Base-by-base conservation (phyloP, 2,888 invertebrate species). In the Ophion ventricosus region DNA sequence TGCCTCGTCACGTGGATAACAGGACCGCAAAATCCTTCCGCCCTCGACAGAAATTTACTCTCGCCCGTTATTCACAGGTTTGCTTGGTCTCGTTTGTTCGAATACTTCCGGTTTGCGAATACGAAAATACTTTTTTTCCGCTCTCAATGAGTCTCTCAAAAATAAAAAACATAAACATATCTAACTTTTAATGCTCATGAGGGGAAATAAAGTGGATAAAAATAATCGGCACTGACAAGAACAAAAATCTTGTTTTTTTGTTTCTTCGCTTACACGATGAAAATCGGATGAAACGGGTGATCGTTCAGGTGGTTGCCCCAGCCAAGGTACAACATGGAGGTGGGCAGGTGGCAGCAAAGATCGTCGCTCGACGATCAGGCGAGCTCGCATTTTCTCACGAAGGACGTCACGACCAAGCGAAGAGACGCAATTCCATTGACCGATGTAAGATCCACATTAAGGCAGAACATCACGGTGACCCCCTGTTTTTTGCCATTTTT, bases 1-100 rank as follows among this genome's bases (percentile, higher is more conserved):
- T 94, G 95, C 1, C 88, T 96, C 20, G 95, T 96, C 43, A 96
- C 96, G 83, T 94, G 95, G 87, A 85, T 95, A 20, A 95, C 95
- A 0, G 95, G 95, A 49, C 94, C 94, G 57, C 93, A 93, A 4
- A 93, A 95, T 88, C 88, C 95, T 14, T 93, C 93, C 69, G 92
- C 93, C 11, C 90, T 95, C n/a, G 95, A 96, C 91, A 95, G 95
- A 8, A 94, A 95, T 89, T 90, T 96, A 25, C 94, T 96, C 66
- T 95, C 96, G 7, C 96, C 96, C 1, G 94, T 95, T 7, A 94
- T 95, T 87, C 95, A 95, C 84, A 94, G 94, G 95, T 35, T 35
- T 35, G 35, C 8, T 35, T 35, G 7, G 35, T 35, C 35, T 35
- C 35, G 35, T 1, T 35, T 35, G 35, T 5, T 35, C 35, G 7